Evolutionary conservation across 2,113 vertebrate species (phyloP).

Genomic region (Odontophorus gujanensis): DNA sequence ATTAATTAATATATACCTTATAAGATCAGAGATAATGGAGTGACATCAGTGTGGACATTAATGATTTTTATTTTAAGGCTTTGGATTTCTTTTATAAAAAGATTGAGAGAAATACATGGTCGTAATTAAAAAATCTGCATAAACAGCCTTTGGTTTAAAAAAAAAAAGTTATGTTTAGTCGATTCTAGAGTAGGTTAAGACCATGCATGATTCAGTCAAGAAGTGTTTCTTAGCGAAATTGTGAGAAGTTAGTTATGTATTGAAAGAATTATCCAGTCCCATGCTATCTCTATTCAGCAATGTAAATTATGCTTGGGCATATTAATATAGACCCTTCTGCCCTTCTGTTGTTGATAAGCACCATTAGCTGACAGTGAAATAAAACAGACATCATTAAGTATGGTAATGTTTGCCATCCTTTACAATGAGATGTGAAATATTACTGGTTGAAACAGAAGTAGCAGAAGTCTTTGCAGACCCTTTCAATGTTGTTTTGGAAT

Average conservation of each 20-base stretch:
- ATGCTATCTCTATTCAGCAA: background rate
- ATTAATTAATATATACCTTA: too few relatives aligned
- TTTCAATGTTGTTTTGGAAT: background rate
- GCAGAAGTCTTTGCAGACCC: background rate
- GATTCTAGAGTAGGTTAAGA: background rate
- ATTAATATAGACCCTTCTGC: background rate
- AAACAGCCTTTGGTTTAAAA: background rate
- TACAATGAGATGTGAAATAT: background rate
- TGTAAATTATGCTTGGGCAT: background rate
- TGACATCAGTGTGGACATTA: background rate
- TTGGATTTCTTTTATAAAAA: background rate
- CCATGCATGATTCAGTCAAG: background rate
- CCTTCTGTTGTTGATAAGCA: constrained; percentile 21
- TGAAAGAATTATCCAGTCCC: background rate
- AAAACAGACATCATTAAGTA: constrained; percentile 38
- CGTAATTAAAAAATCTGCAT: background rate
- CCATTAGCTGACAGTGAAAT: constrained; percentile 41
- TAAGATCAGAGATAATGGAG: background rate
- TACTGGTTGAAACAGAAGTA: background rate
- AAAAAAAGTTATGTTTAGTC: background rate
- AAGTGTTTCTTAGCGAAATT: background rate
- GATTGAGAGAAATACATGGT: background rate
- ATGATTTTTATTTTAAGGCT: background rate
- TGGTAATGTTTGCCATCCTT: constrained; percentile 26
- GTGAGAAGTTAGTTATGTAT: background rate